Conservation (phyloP, 30 jellyfish, hydroid and myxozoan genomes). For the Cassiopea andromeda region DNA sequence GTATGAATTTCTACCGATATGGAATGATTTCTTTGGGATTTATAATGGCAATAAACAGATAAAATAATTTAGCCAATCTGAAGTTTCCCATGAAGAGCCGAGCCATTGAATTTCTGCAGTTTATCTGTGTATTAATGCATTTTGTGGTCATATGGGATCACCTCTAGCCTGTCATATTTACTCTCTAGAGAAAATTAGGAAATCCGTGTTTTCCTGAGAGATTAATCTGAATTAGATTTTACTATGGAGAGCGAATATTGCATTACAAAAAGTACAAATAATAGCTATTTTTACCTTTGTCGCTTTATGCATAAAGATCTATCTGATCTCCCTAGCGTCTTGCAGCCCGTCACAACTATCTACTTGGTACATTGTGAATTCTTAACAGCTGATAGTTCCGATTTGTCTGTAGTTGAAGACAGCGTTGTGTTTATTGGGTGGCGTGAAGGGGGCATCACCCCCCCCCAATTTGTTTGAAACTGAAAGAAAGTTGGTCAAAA, state of each 20-base stretch:
- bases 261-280: slow-evolving; percentile 32
- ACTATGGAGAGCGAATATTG: slow-evolving; percentile 8
- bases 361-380: not conserved
- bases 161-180: slow-evolving; percentile 50
- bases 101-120: slow-evolving; percentile 1
- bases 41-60: not conserved
- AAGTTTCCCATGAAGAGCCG: slow-evolving; percentile 23
- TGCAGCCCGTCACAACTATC: not conserved
- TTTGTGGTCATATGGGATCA: slow-evolving; percentile 54
- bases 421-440: too few species aligned
- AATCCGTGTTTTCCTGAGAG: slow-evolving; percentile 69
- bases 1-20: not conserved
- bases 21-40: not conserved
- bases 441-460: too few species aligned
- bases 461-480: too few species aligned
- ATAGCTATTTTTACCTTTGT: slow-evolving; percentile 29
- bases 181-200: slow-evolving; percentile 58
- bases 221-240: slow-evolving; percentile 32
- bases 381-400: too few species aligned
- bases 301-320: not conserved
- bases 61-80: not conserved
- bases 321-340: not conserved
- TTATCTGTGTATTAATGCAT: slow-evolving; percentile 21
- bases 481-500: too few species aligned
- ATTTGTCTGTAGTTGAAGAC: too few species aligned